Conservation (phyloP, 2,888 invertebrate genomes). For the Sthenelais limicola region DNA sequence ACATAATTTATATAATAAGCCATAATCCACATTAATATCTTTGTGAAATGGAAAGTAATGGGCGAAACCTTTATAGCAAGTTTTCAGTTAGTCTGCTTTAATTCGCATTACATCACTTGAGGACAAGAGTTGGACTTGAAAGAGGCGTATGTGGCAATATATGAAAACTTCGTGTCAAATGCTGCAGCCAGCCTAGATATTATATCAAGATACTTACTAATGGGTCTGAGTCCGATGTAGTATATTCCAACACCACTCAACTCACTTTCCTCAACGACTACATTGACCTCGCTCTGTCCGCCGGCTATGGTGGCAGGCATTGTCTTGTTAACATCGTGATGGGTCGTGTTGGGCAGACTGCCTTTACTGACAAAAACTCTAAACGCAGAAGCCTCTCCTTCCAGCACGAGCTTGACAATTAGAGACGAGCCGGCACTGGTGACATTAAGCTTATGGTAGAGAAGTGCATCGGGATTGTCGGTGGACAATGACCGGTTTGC, state of each 20-base stretch:
- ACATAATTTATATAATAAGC: no score
- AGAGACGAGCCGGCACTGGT: constrained; percentile 10
- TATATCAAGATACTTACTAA: constrained; percentile 30
- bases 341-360: constrained; percentile 7
- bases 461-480: neutral
- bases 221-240: constrained; percentile 6
- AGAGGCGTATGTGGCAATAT: no score
- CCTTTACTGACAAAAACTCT: constrained; percentile 6
- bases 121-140: no score
- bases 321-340: constrained; percentile 7
- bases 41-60: no score
- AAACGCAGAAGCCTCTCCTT: constrained; percentile 1
- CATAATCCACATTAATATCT: no score
- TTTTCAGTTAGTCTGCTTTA: no score
- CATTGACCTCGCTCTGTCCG: constrained; percentile 20
- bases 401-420: constrained; percentile 1
- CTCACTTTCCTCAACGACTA: neutral
- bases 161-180: no score
- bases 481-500: neutral
- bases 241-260: constrained; percentile 11
- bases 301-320: constrained; percentile 7
- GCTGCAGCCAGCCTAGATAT: no score
- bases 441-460: constrained; percentile 28
- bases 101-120: no score
- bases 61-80: no score